These are phyloP conservation scores for Myocastor coypus DNA, from an alignment of 2,113 vertebrate genomes.

Conservation along the genomic window DNA sequence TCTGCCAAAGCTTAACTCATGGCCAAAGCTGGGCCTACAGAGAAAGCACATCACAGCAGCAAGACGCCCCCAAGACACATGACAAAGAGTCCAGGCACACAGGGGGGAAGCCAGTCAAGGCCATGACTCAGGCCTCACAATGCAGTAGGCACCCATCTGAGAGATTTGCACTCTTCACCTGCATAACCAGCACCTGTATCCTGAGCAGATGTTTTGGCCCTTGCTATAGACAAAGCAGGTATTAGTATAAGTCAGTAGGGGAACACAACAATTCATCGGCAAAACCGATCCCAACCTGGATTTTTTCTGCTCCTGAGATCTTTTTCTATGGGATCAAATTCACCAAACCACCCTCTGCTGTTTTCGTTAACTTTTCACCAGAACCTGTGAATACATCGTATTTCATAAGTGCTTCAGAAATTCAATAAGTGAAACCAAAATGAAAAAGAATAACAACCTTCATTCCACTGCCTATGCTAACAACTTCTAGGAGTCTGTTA, in stretches of 20 bases:
- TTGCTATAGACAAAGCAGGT: background rate
- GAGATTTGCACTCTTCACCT: background rate
- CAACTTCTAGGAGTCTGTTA: background rate
- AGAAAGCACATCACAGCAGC: background rate
- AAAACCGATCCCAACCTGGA: background rate
- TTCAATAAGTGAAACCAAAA: constrained; percentile 54
- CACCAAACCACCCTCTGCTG: background rate
- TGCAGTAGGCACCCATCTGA: background rate
- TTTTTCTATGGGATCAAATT: constrained; percentile 41
- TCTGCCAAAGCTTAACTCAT: background rate
- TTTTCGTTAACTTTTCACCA: constrained; percentile 48
- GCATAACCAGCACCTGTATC: background rate
- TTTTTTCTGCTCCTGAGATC: background rate
- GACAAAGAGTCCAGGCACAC: background rate
- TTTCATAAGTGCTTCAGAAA: constrained; percentile 14
- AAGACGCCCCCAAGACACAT: background rate
- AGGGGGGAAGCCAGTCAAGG: background rate
- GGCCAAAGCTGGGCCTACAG: background rate
- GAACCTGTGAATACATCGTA: background rate
- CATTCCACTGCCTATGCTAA: background rate
- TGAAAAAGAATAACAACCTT: constrained; percentile 37
- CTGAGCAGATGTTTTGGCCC: background rate
- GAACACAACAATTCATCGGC: background rate
- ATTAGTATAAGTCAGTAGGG: background rate
- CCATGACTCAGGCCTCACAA: background rate